phyloP scores from a whole-genome alignment of 2,113 vertebrate species.

The Tor tambroides region DNA sequence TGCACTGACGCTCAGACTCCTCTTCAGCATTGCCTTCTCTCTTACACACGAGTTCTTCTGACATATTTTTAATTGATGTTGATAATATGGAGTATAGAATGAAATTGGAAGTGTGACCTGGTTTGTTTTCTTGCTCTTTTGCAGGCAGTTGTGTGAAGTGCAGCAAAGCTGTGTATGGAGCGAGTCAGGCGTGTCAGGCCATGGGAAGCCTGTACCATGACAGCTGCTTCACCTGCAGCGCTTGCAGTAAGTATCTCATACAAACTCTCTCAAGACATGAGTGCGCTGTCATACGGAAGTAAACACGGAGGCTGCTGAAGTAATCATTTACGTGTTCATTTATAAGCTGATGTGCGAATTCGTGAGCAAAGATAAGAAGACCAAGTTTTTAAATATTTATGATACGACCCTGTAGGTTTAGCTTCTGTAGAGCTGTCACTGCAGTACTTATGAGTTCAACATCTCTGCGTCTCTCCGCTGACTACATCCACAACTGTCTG shows the following conservation, averaged over 20 bases:
- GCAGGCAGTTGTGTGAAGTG: constrained; percentile 84
- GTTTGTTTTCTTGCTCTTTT: constrained; percentile 21
- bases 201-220: constrained; percentile 97
- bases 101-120: neutral
- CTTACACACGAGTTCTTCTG: neutral
- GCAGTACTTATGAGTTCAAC: too few relatives aligned
- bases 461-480: too few relatives aligned
- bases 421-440: too few relatives aligned
- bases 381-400: too few relatives aligned
- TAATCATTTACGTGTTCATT: too few relatives aligned
- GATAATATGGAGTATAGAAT: neutral
- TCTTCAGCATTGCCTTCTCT: neutral
- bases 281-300: too few relatives aligned
- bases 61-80: neutral
- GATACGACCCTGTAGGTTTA: too few relatives aligned
- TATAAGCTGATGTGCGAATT: too few relatives aligned
- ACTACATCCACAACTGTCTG: too few relatives aligned
- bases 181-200: constrained; percentile 93
- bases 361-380: too few relatives aligned
- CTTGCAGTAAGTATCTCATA: constrained; percentile 88
- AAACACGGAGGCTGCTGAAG: too few relatives aligned
- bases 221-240: constrained; percentile 92
- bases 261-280: too few relatives aligned
- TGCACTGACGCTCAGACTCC: neutral
- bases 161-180: constrained; percentile 89